These are phyloP conservation scores for Ariopsis seemanni DNA, from an alignment of 2,113 vertebrate species.

Conservation along the genomic window DNA sequence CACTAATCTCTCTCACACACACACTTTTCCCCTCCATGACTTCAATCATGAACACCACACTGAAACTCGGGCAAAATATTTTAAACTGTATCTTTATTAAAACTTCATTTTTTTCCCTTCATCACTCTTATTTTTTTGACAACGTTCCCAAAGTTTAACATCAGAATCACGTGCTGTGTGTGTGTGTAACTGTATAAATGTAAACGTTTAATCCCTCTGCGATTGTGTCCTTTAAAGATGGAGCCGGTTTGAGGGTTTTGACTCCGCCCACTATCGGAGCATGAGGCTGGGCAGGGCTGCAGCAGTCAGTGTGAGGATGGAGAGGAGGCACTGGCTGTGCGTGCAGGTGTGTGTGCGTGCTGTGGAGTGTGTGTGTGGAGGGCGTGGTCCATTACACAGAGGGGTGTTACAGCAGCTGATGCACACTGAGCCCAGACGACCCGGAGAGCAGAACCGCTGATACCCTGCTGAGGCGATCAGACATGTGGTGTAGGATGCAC, in stretches of 20 bases:
- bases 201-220: not conserved
- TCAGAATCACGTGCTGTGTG: not conserved
- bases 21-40: not conserved
- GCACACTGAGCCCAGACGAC: conserved; percentile 60
- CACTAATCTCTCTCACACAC: not conserved
- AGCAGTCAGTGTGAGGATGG: not conserved
- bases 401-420: conserved; percentile 64
- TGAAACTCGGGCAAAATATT: not conserved
- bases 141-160: not conserved
- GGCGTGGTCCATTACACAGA: conserved; percentile 61
- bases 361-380: conserved; percentile 45
- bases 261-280: not conserved
- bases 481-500: conserved; percentile 61
- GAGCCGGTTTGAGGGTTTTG: not conserved
- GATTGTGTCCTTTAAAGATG: not conserved
- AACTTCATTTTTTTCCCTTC: not conserved
- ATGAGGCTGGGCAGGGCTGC: not conserved
- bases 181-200: not conserved
- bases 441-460: conserved; percentile 61
- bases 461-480: conserved; percentile 61
- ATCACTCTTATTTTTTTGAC: not conserved
- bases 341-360: conserved; percentile 19
- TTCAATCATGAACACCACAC: not conserved
- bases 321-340: not conserved
- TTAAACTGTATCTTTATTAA: not conserved